These are phyloP conservation scores for Halocynthia roretzi DNA, from an alignment of 23 tunicate genomes.

Conservation along the genomic window DNA sequence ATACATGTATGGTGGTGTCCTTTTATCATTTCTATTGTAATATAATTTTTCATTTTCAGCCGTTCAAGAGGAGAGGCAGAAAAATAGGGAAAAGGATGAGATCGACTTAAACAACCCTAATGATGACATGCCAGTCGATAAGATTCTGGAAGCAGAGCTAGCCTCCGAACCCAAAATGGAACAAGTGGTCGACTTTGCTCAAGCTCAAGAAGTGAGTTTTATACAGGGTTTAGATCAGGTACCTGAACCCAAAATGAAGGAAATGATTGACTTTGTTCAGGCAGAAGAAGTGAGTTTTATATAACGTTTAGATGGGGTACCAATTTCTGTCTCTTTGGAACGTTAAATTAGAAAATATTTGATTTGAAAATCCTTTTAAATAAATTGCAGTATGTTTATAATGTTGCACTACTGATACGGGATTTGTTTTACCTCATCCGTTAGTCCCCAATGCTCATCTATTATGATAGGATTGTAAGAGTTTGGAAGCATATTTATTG, in stretches of 20 bases:
- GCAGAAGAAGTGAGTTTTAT: too few relatives aligned
- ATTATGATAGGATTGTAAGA: too few relatives aligned
- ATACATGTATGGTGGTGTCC: too few relatives aligned
- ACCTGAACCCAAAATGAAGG: too few relatives aligned
- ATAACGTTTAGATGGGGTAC: too few relatives aligned
- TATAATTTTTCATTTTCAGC: conserved; percentile 25
- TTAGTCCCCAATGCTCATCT: too few relatives aligned
- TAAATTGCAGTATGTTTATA: neutral
- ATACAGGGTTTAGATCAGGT: neutral
- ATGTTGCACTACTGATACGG: neutral
- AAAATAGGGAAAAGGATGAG: conserved; percentile 67
- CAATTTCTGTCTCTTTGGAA: too few relatives aligned
- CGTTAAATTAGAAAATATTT: neutral
- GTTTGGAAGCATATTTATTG: too few relatives aligned
- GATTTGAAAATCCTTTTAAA: neutral
- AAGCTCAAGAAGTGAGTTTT: conserved; percentile 12
- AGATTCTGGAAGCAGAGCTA: conserved; percentile 91
- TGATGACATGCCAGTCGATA: conserved; percentile 97
- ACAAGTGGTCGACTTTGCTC: conserved; percentile 14
- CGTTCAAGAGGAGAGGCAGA: conserved; percentile 89
- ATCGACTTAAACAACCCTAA: conserved; percentile 7
- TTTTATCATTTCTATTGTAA: neutral
- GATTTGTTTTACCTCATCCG: too few relatives aligned
- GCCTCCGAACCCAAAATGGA: conserved; percentile 65
- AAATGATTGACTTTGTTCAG: too few relatives aligned